Base-by-base conservation (phyloP, 2,797 vertebrate species). In the Peromyscus melanophrys region DNA sequence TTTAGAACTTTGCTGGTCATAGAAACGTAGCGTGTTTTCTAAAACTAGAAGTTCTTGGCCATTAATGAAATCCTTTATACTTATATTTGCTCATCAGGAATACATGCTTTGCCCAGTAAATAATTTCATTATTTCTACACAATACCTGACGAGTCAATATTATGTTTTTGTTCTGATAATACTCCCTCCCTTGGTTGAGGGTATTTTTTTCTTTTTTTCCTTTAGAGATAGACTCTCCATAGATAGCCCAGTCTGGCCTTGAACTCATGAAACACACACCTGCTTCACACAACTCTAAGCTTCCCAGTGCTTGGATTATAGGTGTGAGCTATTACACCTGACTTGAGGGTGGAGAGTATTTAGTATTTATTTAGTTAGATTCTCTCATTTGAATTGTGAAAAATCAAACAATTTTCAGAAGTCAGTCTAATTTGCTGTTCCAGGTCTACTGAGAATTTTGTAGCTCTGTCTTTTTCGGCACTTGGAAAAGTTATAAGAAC, bases 111-210 rank as follows among this genome's bases (percentile, higher is more conserved):
- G 65, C 27, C 46, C 69, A 34, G 34, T 75, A 49, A 55, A 14
- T 76, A 61, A 19, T 69, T 90, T 78, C 1, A 69, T 94, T 97
- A 90, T 81, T 95, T 95, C 73, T 71, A 7, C 17, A 40, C 46
- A 94, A 55, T 92, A 55, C 43, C 43, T 67, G 65, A 25, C 49
- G 37, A 71, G 16, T 88, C 83, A 94, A 75, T 92, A 37, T 9
- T 89, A 16, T 31, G 23, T 80, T 67, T 59, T 65, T 27, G 52
- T 40, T 29, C 34, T 52, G 49, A 37, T 55, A 81, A 19, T n/a
- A 1, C n/a, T 65, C 4, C 46, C 46, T 29, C 4, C 46, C 46
- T 29, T 76, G 17, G 5, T n/a, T 52, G 27, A 46, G 40, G 23
- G 3, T 12, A n/a, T 40, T 37, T 37, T 71, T 37, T 63, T 2